A percentile compares a stretch with the other conserved stretches of the same genome.
These are phyloP conservation scores for Caranx melampygus DNA, from an alignment of 2,113 vertebrate genomes.

Conservation along the genomic window DNA sequence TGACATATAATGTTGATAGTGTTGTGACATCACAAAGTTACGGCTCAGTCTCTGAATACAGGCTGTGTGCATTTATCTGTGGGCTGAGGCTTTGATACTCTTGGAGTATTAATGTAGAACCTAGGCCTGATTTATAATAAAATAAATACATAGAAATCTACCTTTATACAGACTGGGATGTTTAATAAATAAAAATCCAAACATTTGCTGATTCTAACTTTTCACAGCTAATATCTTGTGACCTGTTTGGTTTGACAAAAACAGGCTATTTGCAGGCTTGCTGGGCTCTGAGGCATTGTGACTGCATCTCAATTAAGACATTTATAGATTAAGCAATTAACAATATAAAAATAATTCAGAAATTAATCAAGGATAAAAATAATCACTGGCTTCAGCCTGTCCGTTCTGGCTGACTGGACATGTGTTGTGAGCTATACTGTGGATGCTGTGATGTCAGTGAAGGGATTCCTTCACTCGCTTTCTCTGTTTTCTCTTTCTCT, in stretches of 20 bases:
- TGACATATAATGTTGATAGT: too few relatives aligned
- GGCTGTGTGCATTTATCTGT: too few relatives aligned
- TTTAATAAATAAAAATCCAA: too few relatives aligned
- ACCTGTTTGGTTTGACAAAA: neutral
- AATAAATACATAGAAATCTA: too few relatives aligned
- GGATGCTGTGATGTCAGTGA: conserved; percentile 50
- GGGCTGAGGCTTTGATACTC: too few relatives aligned
- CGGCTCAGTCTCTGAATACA: too few relatives aligned
- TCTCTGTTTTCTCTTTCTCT: neutral
- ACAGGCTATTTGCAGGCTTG: neutral
- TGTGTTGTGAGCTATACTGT: conserved; percentile 20
- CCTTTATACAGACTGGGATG: too few relatives aligned
- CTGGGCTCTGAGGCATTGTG: neutral
- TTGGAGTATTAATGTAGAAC: too few relatives aligned
- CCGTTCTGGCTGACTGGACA: neutral
- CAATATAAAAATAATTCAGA: neutral
- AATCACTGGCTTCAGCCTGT: neutral
- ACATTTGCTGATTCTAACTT: too few relatives aligned
- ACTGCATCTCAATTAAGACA: neutral
- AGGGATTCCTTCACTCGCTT: conserved; percentile 53
- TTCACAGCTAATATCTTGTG: too few relatives aligned
- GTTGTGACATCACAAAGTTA: too few relatives aligned
- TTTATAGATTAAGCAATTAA: neutral
- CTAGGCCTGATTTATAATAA: too few relatives aligned
- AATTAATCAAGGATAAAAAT: neutral